A percentile compares a stretch with the other conserved stretches of the same genome.
phyloP scores from a whole-genome alignment of 2,797 vertebrate species.

The Esox masquinongy region DNA sequence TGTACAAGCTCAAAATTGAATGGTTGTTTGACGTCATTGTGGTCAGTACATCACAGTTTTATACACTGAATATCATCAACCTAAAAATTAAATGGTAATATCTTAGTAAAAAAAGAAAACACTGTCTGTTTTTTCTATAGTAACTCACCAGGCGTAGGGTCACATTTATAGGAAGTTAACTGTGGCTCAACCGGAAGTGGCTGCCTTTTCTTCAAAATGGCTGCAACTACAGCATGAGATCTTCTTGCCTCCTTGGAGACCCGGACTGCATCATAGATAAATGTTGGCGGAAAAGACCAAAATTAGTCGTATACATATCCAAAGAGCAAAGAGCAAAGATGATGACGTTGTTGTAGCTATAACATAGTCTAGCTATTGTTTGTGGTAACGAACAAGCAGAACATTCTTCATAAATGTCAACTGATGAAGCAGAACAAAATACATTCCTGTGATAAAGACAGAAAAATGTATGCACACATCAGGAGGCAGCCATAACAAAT shows the following conservation, averaged over 20 bases:
- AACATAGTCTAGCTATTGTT: neutral
- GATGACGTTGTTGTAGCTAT: neutral
- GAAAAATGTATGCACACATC: too few species aligned
- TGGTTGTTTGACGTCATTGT: neutral
- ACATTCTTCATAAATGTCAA: neutral
- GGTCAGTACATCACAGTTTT: neutral
- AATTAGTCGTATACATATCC: neutral
- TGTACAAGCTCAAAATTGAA: neutral
- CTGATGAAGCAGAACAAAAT: too few species aligned
- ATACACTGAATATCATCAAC: neutral
- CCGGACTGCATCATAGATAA: neutral
- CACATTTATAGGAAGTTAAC: neutral
- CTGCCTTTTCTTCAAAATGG: neutral
- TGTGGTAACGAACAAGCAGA: neutral
- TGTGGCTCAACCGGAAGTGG: neutral
- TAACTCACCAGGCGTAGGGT: neutral
- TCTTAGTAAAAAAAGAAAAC: neutral
- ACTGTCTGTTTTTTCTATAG: neutral
- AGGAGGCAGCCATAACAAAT: too few species aligned
- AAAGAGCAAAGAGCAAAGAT: neutral
- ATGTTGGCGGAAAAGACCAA: neutral
- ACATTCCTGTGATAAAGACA: too few species aligned
- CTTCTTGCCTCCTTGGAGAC: conserved; percentile 2
- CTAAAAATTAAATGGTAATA: neutral
- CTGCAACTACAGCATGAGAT: neutral